Conservation (phyloP, 2,888 invertebrate species). For the Napeogenes inachia region DNA sequence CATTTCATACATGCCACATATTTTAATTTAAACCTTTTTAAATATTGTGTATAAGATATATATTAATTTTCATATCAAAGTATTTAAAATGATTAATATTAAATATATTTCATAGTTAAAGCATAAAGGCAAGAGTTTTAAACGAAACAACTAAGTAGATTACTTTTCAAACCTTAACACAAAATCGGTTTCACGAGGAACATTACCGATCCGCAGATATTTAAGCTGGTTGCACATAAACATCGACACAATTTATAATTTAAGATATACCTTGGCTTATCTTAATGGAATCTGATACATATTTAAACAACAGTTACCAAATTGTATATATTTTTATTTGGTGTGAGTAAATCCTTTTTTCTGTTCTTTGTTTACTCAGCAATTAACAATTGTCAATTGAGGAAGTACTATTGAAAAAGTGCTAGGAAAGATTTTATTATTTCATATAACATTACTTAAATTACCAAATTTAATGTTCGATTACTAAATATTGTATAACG, state of each 20-base stretch:
- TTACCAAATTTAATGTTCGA: too few species aligned
- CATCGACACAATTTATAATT: slow-evolving; percentile 5
- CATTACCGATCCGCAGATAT: slow-evolving; percentile 4
- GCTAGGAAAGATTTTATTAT: too few species aligned
- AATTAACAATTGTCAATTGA: too few species aligned
- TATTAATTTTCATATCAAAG: too few species aligned
- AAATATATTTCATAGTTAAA: background rate
- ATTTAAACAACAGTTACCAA: background rate
- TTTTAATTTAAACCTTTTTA: too few species aligned
- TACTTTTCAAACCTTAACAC: background rate
- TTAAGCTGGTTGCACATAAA: background rate
- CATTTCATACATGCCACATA: too few species aligned
- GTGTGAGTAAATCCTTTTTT: background rate
- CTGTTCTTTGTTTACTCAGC: too few species aligned
- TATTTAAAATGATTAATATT: background rate
- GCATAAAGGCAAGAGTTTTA: slow-evolving; percentile 2
- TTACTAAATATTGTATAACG: too few species aligned
- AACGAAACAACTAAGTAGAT: slow-evolving; percentile 2
- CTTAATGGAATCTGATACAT: slow-evolving; percentile 7
- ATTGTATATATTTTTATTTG: background rate
- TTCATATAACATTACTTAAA: too few species aligned
- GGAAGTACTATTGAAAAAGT: too few species aligned
- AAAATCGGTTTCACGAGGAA: slow-evolving; percentile 3
- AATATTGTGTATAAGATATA: too few species aligned
- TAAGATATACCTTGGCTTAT: background rate